Evolutionary conservation across 2,888 invertebrate species (phyloP), one percentile per base, ranked within the genome.

Genomic region (Eristalinus sepulchralis): DNA sequence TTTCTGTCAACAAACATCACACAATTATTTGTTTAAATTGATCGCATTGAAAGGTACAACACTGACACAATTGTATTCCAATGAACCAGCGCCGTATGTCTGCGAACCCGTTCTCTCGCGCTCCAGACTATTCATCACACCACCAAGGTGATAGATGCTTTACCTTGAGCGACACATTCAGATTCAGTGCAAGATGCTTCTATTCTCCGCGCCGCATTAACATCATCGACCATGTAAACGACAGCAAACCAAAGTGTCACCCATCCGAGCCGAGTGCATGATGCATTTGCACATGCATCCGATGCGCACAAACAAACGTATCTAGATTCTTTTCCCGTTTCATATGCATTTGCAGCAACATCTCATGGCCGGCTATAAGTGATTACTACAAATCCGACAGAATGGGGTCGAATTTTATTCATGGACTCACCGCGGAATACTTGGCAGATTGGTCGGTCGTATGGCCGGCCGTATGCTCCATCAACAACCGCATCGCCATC

Each of bases 391-490:
- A 83, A 83, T 83, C 75, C 83, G 86, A 86, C 86, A 86, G 83
- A 86, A 86, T 83, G 86, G 75, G 86, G 86, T 86, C 86, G 75
- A 75, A 86, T 83, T 83, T 82, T 86, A 86, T 86, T 86, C 83
- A 86, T 83, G 77, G 78, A 83, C 78, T 83, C 68, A 77, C 75
- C 60, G 27, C 27, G 66, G 76, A 73, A 77, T 73, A 60, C 24
- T 70, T 86, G 73, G 82, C 78, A 82, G 85, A 73, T 82, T 71
- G 76, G 53, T 59, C 64, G 13, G 13, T n/a, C 60, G n/a, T n/a
- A n/a, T n/a, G 60, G n/a, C 39, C 24, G 62, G 17, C 70, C 70
- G 63, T 76, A 66, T 81, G 34, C 59, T 57, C 68, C 33, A 17
- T 60, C 53, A 9, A 24, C 57, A 8, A 20, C 55, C 3, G 3